Evolutionary conservation across 2,113 vertebrate species (phyloP).

Genomic region (Tragelaphus scriptus): DNA sequence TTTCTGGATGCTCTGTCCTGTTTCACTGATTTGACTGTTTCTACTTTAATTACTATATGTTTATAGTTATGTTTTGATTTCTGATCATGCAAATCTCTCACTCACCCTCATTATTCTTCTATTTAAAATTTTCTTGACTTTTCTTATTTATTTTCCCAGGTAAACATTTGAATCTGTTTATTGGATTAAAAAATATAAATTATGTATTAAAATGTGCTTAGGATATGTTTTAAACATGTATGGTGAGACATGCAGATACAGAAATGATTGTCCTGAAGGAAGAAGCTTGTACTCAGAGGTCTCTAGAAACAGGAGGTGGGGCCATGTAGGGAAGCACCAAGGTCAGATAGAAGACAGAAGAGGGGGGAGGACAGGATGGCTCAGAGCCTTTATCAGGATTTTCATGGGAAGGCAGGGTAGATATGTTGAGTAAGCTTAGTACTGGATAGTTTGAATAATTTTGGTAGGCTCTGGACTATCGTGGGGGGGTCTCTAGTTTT

Average conservation of each 20-base stretch:
- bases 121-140: not conserved
- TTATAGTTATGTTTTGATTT: constrained; percentile 32
- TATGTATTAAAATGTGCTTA: not conserved
- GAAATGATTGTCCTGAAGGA: not conserved
- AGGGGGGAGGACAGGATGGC: not conserved
- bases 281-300: not conserved
- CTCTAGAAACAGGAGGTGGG: not conserved
- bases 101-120: not conserved
- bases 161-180: constrained; percentile 2
- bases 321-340: not conserved
- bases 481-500: not conserved
- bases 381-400: not conserved
- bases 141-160: not conserved
- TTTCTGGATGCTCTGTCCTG: not conserved
- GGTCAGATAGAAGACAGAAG: not conserved
- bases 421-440: not conserved
- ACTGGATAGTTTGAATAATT: not conserved
- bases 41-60: not conserved
- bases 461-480: not conserved
- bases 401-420: not conserved
- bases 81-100: not conserved
- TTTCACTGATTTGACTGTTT: not conserved
- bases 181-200: not conserved
- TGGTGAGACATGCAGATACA: not conserved
- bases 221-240: not conserved